phyloP scores from a whole-genome alignment of 2,113 vertebrate species.

The Xenopus tropicalis region DNA sequence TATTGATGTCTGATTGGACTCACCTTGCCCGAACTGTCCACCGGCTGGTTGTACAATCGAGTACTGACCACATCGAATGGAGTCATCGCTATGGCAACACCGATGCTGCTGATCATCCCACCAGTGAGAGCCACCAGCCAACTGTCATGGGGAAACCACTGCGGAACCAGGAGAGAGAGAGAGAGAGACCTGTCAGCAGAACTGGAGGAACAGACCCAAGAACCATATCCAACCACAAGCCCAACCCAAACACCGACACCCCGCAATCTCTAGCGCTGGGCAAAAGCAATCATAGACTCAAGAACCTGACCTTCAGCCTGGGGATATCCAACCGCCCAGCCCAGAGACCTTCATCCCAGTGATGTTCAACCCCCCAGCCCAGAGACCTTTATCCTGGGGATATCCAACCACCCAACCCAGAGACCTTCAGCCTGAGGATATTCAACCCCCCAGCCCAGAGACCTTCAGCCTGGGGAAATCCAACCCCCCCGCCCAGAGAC shows the following conservation, averaged over 20 bases:
- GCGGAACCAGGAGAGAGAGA: constrained; percentile 15
- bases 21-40: constrained; percentile 74
- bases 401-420: no score
- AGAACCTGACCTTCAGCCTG: no score
- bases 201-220: background rate
- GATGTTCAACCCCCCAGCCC: no score
- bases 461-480: no score
- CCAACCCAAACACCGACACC: background rate
- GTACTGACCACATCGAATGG: constrained; percentile 93
- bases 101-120: constrained; percentile 84
- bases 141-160: constrained; percentile 80
- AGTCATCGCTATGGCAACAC: constrained; percentile 80
- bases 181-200: background rate
- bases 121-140: constrained; percentile 77
- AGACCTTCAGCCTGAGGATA: no score
- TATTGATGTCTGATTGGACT: constrained; percentile 7
- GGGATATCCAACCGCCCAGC: no score
- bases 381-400: no score
- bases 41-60: constrained; percentile 92
- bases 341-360: no score
- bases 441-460: no score
- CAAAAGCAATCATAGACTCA: no score
- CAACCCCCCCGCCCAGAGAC: no score
- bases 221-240: no score
- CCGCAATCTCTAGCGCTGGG: background rate